phyloP scores from a whole-genome alignment of 2,888 invertebrate genomes.

The Heliconius erato region DNA sequence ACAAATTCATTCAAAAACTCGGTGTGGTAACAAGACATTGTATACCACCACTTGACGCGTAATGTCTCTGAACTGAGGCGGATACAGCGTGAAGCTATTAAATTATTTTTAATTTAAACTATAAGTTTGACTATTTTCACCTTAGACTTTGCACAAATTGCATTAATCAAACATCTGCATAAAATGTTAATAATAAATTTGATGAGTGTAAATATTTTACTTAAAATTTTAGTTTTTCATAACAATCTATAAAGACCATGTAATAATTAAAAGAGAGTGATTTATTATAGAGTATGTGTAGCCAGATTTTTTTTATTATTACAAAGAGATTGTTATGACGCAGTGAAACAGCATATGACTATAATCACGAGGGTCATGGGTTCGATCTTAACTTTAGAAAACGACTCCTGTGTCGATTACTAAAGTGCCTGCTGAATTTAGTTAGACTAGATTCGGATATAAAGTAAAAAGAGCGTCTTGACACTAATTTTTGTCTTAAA shows the following conservation, averaged over 20 bases:
- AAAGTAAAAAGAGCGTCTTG: background rate
- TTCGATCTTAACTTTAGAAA: background rate
- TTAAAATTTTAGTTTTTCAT: background rate
- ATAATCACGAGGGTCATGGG: background rate
- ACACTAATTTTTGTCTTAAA: background rate
- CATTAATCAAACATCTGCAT: slow-evolving; percentile 23
- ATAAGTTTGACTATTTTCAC: slow-evolving; percentile 7
- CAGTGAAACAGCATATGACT: background rate
- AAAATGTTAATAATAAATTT: slow-evolving; percentile 24
- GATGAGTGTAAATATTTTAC: slow-evolving; percentile 23
- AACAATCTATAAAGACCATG: background rate
- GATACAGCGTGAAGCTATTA: no score
- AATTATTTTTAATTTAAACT: no score
- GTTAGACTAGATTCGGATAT: background rate
- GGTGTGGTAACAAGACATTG: no score
- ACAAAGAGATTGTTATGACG: background rate
- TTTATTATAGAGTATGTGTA: background rate
- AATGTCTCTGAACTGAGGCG: no score
- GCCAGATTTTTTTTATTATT: background rate
- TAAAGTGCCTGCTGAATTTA: no score
- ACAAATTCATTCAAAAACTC: no score
- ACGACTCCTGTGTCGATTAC: background rate
- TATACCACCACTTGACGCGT: no score
- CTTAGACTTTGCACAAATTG: background rate
- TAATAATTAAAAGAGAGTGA: background rate